Evolutionary conservation across 1,140 invertebrate species (phyloP).

Genomic region (Penaeus chinensis): DNA sequence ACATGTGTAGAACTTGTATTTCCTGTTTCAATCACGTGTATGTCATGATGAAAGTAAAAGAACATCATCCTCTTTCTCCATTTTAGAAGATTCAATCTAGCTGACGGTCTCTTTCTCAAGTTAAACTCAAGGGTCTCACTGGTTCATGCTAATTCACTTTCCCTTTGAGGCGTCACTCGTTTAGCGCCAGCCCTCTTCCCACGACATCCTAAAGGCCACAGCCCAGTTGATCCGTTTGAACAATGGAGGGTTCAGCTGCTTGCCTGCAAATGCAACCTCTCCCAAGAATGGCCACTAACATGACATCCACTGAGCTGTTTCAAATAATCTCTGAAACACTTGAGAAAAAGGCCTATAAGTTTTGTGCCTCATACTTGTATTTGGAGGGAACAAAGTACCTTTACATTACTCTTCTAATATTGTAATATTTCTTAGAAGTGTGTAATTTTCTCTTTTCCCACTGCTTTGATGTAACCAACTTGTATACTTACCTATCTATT

Average conservation of each 20-base stretch:
- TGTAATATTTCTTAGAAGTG: slow-evolving; percentile 60
- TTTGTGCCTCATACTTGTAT: slow-evolving; percentile 62
- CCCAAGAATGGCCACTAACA: slow-evolving; percentile 47
- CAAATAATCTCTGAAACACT: slow-evolving; percentile 55
- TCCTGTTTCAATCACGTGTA: slow-evolving; percentile 60
- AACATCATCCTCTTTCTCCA: slow-evolving; percentile 57
- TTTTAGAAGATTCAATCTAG: slow-evolving; percentile 61
- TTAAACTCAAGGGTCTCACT: slow-evolving; percentile 59
- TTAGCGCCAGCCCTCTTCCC: slow-evolving; percentile 35
- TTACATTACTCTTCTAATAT: slow-evolving; percentile 61
- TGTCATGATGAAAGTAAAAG: slow-evolving; percentile 61
- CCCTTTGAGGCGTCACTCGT: slow-evolving; percentile 42
- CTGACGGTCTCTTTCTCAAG: slow-evolving; percentile 62
- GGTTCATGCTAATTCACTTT: slow-evolving; percentile 53
- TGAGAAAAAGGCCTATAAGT: slow-evolving; percentile 61
- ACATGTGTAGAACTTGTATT: slow-evolving; percentile 63
- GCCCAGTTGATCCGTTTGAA: slow-evolving; percentile 46
- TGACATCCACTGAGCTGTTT: slow-evolving; percentile 50
- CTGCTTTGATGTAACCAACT: slow-evolving; percentile 60
- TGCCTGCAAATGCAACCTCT: slow-evolving; percentile 43
- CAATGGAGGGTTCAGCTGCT: slow-evolving; percentile 35
- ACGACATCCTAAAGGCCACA: slow-evolving; percentile 50
- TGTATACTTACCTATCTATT: slow-evolving; percentile 58
- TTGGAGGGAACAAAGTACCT: slow-evolving; percentile 63
- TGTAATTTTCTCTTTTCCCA: slow-evolving; percentile 62